Percentiles rank a stretch among this genome's conserved stretches.
phyloP scores from a whole-genome alignment of 2,797 vertebrate genomes.

The Sebastes itinus region DNA sequence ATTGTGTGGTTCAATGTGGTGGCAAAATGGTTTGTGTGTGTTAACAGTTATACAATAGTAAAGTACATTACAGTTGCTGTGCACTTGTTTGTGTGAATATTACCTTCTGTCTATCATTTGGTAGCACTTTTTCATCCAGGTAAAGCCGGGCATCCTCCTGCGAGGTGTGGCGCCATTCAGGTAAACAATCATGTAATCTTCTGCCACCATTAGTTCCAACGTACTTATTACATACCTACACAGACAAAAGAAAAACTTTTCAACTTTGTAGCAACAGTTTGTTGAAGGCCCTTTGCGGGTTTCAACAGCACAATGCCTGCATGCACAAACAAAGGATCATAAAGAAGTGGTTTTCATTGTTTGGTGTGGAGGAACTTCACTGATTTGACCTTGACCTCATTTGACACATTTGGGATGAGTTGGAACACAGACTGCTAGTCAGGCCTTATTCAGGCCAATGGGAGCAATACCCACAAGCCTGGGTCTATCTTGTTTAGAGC shows the following conservation, averaged over 20 bases:
- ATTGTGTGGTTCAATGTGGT: not conserved
- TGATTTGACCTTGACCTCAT: not conserved
- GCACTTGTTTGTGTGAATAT: not conserved
- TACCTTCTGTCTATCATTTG: slow-evolving; percentile 98
- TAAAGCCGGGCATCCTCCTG: slow-evolving; percentile 93
- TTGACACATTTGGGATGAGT: not conserved
- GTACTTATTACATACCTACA: slow-evolving; percentile 97
- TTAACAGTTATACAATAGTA: not conserved
- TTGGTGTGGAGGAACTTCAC: not conserved
- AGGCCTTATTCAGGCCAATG: not conserved
- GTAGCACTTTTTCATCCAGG: slow-evolving; percentile 98
- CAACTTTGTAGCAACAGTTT: not conserved
- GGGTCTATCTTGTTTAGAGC: not conserved
- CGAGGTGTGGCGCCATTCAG: slow-evolving; percentile 97
- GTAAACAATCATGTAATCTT: slow-evolving; percentile 98
- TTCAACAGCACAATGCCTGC: not conserved
- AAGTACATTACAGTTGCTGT: not conserved
- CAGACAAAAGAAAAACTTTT: not conserved
- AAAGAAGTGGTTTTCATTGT: not conserved
- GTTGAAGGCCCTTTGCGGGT: not conserved
- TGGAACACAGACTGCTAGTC: not conserved
- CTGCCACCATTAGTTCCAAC: slow-evolving; percentile 98
- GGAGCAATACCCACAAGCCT: not conserved
- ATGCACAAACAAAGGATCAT: not conserved
- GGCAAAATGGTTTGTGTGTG: not conserved